Conservation (phyloP, 2,888 invertebrate genomes). For the Koerneria pararmatus region DNA sequence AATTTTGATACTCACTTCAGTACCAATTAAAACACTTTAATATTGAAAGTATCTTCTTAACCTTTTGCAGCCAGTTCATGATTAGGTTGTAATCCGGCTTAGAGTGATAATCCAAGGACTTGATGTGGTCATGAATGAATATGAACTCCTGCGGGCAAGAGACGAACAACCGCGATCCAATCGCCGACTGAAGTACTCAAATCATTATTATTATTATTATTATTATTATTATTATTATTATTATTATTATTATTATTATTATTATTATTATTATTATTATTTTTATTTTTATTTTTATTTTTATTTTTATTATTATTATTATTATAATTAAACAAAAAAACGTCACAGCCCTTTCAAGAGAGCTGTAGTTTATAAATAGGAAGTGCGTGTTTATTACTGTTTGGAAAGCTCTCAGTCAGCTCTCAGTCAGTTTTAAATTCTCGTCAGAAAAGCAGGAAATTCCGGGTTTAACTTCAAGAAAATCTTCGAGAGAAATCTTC, state of each 20-base stretch:
- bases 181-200: conserved; percentile 7
- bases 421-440: no score
- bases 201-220: not conserved
- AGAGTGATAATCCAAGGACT: conserved; percentile 1
- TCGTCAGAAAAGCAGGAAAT: no score
- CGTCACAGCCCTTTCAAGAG: no score
- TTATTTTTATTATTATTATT: no score
- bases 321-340: no score
- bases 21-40: not conserved
- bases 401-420: no score
- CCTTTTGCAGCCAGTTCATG: conserved; percentile 6
- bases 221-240: not conserved
- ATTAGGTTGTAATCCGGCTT: conserved; percentile 20
- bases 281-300: not conserved
- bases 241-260: conserved; percentile 5
- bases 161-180: conserved; percentile 29
- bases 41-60: not conserved
- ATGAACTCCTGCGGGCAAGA: conserved; percentile 33
- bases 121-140: conserved; percentile 34
- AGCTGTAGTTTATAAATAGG: no score
- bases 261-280: not conserved
- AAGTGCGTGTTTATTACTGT: no score
- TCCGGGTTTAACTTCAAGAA: no score
- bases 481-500: no score
- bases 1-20: not conserved